A percentile compares a stretch with the other conserved stretches of the same genome.
phyloP scores from a whole-genome alignment of 2,888 invertebrate genomes.

The Thereva nobilitata region DNA sequence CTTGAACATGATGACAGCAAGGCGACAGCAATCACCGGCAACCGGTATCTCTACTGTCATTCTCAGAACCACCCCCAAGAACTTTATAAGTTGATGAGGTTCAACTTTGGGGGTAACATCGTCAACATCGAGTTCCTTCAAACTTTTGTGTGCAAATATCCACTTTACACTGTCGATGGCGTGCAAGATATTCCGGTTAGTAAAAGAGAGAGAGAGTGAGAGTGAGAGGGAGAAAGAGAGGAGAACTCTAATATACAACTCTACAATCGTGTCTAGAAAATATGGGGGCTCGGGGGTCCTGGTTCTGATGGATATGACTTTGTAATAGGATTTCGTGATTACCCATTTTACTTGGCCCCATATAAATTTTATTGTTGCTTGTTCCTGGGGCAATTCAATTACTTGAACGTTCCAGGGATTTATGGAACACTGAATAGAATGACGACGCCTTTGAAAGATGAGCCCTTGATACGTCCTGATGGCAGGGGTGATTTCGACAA shows the following conservation, averaged over 20 bases:
- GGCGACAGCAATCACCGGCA: conserved; percentile 21
- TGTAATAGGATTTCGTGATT: conserved; percentile 41
- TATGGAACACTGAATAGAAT: too few species aligned
- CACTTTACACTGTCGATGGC: conserved; percentile 29
- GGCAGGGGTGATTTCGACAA: too few species aligned
- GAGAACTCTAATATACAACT: too few species aligned
- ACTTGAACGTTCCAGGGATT: conserved; percentile 32
- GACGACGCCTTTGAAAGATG: too few species aligned
- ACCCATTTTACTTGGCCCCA: conserved; percentile 39
- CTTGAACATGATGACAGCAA: not conserved
- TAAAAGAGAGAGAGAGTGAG: not conserved
- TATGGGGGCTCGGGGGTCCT: conserved; percentile 27
- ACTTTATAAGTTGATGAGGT: conserved; percentile 31
- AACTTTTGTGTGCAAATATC: conserved; percentile 33
- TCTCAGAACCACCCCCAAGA: not conserved
- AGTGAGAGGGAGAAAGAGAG: too few species aligned
- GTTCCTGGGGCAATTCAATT: conserved; percentile 40
- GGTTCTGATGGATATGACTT: conserved; percentile 39
- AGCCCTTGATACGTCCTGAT: too few species aligned
- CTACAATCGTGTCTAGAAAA: not conserved
- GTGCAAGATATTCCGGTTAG: conserved; percentile 9
- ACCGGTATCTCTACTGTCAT: not conserved
- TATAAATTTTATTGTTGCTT: conserved; percentile 40
- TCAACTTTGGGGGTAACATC: conserved; percentile 5
- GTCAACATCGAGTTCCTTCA: conserved; percentile 24